These are phyloP conservation scores for Papilio polytes DNA, from an alignment of 1,140 invertebrate species.

Conservation along the genomic window DNA sequence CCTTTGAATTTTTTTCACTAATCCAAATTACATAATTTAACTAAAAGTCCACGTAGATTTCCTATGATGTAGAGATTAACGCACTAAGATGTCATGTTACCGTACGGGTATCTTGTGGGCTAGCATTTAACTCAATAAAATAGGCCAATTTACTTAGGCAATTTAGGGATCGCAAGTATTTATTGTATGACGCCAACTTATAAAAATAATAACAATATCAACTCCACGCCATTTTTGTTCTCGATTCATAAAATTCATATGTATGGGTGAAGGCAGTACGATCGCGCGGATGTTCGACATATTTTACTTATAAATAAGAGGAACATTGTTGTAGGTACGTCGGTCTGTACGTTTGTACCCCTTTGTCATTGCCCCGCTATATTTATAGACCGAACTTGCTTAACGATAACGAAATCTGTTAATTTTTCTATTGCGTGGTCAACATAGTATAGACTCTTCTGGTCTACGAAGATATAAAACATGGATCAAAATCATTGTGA, in stretches of 20 bases:
- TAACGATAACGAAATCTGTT: slow-evolving; percentile 58
- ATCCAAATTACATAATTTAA: background rate
- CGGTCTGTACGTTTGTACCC: slow-evolving; percentile 57
- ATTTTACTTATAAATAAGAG: slow-evolving; percentile 73
- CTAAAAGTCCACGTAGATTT: too few species aligned
- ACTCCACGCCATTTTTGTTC: slow-evolving; percentile 55
- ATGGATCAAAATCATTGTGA: background rate
- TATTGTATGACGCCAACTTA: background rate
- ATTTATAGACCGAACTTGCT: slow-evolving; percentile 59
- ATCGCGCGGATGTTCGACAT: slow-evolving; percentile 68
- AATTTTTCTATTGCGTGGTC: slow-evolving; percentile 53
- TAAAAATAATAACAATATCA: slow-evolving; percentile 35
- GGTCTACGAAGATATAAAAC: background rate
- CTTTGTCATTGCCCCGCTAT: slow-evolving; percentile 68
- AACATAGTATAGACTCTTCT: background rate
- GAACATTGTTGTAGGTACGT: slow-evolving; percentile 66
- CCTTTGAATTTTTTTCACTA: background rate
- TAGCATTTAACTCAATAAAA: background rate
- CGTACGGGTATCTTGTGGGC: background rate
- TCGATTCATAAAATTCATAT: slow-evolving; percentile 80
- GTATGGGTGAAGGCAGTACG: slow-evolving; percentile 71
- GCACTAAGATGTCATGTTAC: background rate
- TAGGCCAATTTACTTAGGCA: background rate
- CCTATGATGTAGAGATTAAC: too few species aligned
- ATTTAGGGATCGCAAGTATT: background rate